Evolutionary conservation across 1,140 invertebrate genomes (phyloP), one percentile per base, ranked within the genome.

Genomic region (Augochlora pura): DNA sequence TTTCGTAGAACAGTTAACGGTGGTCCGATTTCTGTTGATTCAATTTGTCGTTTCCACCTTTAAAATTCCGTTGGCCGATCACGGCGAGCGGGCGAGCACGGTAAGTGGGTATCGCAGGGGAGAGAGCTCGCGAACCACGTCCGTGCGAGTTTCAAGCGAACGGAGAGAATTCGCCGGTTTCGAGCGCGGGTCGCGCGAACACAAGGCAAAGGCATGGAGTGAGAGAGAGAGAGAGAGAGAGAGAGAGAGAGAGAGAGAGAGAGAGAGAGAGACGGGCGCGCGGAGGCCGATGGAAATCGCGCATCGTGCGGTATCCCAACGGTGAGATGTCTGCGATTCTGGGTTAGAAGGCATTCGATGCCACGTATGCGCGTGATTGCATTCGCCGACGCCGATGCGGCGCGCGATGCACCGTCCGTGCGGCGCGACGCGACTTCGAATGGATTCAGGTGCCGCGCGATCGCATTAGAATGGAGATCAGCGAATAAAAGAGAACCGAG

Each of bases 291-390:
- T 54, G 54, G 57, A 67, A 80, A 82, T 66, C 66, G 54, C 67
- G 69, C 75, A 79, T 83, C 78, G 82, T 57, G 64, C 76, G 82
- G 81, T 73, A 46, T 74, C 69, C 81, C 75, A 68, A 14, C n/a
- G 69, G 25, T 52, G 74, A 70, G 57, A 84, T 84, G 73, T 83
- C 75, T 74, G 66, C 81, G 81, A 84, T 83, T 83, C 82, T 70
- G 38, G 66, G 69, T 16, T 83, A 49, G 81, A 83, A 73, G 81
- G 82, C 38, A 83, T 84, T 71, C 81, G 70, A 72, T 46, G 71
- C 67, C 46, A 66, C 70, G 82, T 83, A 73, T 83, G 76, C 70
- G 71, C 70, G 77, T 83, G 82, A 84, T 84, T 83, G 82, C 82
- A 65, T 71, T 79, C 66, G 80, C 49, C 14, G 52, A 65, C 39